These are phyloP conservation scores for Melanotaenia parkinsoni DNA, from an alignment of 2,797 vertebrate genomes.

Conservation along the genomic window DNA sequence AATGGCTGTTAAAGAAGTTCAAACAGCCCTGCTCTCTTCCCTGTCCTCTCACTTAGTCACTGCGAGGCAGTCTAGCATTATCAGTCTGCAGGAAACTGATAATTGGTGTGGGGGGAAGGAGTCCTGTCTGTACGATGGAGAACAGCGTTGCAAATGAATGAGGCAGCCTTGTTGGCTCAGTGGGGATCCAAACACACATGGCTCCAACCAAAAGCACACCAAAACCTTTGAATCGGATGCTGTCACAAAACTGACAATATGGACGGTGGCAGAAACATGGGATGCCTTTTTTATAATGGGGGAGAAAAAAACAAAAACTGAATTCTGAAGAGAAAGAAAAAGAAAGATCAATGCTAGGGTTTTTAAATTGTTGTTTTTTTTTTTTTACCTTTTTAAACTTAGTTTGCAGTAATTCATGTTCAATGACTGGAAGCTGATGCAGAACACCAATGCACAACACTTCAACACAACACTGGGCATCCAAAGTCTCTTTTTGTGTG, in stretches of 20 bases:
- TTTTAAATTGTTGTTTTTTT: background rate
- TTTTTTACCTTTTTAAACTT: background rate
- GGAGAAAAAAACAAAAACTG: too few relatives aligned
- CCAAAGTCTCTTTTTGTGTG: background rate
- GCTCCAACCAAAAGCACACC: background rate
- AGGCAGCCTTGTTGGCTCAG: background rate
- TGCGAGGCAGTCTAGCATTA: constrained; percentile 3
- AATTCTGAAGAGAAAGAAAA: background rate
- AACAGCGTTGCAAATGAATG: background rate
- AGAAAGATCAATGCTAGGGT: background rate
- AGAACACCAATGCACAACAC: background rate
- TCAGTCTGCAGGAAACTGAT: constrained; percentile 29
- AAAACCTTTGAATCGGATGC: background rate
- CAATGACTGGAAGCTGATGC: background rate
- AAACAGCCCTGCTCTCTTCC: background rate
- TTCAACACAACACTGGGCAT: background rate
- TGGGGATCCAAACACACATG: constrained; percentile 1
- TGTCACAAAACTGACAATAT: background rate
- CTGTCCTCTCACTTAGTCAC: background rate
- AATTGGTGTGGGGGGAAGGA: constrained; percentile 10
- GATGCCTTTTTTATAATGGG: background rate
- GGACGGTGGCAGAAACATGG: background rate
- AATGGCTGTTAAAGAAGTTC: background rate
- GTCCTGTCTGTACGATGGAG: background rate
- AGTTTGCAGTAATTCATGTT: background rate